Base-by-base conservation (phyloP, 1,140 invertebrate species). In the Papilio glaucus region DNA sequence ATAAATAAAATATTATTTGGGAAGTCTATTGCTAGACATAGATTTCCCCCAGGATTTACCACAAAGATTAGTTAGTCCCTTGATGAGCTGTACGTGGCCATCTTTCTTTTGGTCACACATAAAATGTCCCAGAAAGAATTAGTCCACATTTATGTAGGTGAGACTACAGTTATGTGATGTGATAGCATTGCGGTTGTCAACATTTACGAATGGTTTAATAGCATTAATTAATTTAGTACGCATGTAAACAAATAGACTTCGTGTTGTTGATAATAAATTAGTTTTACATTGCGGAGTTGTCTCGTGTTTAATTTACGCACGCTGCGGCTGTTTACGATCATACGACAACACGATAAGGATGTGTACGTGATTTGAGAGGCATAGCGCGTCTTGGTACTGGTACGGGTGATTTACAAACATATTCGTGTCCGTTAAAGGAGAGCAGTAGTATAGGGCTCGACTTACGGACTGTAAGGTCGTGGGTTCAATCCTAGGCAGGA, bases 331-430 rank as follows among this genome's bases (percentile, higher is more conserved):
- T 73, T 65, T 69, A 75, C 63, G 67, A 73, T 71, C 67, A 62
- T 70, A 72, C 53, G 45, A 63, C 72, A 73, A 42, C 69, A 71
- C 72, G 79, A 85, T 84, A 85, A 83, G 71, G 63, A 84, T 79
- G 82, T 76, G 77, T 84, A 85, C 82, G 84, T 85, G 82, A 85
- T 84, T 84, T 78, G 39, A 39, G 53, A 67, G 62, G 72, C 77
- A 79, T 78, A 78, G 72, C 49, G 57, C 67, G 53, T 73, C 49
- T 29, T 57, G 39, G 39, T 49, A 41, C 15, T 73, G 75, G 74
- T 57, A 62, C 24, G 29, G 29, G 29, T 2, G 5, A n/a, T 15
- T 61, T 61, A 61, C 13, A 29, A 61, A 61, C 15, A 61, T 18
- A 61, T n/a, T 12, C 0, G 0, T 60, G 6, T 45, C 42, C 15